Percentiles rank a stretch among this genome's conserved stretches.
Conservation (phyloP, 53 echinoderm and acorn worm species). For the Echinometra lucunter region DNA sequence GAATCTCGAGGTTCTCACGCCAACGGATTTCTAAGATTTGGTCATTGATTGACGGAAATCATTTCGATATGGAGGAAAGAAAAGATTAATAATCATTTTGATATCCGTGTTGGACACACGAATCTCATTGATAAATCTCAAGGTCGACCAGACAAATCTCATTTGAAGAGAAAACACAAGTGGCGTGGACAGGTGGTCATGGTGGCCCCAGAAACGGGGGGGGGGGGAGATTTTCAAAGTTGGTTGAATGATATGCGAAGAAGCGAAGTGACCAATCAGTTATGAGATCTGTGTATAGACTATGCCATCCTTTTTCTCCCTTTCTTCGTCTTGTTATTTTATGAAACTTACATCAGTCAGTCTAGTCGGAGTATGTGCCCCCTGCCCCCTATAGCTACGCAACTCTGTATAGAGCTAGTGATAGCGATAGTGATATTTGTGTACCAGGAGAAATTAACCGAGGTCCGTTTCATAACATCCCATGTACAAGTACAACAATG, state of each 20-base stretch:
- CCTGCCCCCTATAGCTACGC: background rate
- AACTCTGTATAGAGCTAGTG: background rate
- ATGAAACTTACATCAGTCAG: too few relatives aligned
- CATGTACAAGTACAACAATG: background rate
- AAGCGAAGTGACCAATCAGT: too few relatives aligned
- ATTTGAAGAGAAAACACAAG: background rate
- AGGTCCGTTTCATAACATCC: background rate
- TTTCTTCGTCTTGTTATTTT: too few relatives aligned
- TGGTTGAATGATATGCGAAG: too few relatives aligned
- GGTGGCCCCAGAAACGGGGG: too few relatives aligned
- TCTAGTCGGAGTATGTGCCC: background rate
- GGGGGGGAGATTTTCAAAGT: too few relatives aligned
- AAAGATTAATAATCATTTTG: background rate
- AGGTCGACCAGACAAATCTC: background rate
- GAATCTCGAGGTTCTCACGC: background rate
- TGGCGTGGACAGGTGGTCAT: too few relatives aligned
- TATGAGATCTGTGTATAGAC: too few relatives aligned
- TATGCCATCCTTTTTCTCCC: too few relatives aligned
- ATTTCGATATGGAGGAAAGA: background rate
- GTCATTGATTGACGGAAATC: background rate
- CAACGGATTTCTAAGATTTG: background rate
- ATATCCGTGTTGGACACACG: conserved; percentile 3
- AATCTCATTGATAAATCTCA: background rate
- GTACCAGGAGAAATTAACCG: background rate
- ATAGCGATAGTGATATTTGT: background rate